These are phyloP conservation scores for Arctia plantaginis DNA, from an alignment of 2,888 invertebrate species.

Conservation along the genomic window DNA sequence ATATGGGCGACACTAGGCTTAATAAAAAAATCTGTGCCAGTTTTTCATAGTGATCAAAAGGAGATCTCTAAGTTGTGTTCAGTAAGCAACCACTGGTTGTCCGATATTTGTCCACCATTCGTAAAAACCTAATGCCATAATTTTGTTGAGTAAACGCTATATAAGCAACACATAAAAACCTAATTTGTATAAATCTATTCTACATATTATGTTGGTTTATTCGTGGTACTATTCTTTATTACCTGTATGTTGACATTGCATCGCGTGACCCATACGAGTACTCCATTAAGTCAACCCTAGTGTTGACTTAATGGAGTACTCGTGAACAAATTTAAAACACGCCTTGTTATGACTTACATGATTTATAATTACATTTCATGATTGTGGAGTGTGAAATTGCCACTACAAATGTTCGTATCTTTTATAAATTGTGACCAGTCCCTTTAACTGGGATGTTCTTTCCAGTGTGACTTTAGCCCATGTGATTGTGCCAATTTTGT, in stretches of 20 bases:
- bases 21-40: not conserved
- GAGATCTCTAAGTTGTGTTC: not conserved
- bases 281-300: no score
- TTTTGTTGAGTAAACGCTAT: not conserved
- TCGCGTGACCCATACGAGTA: slow-evolving; percentile 82
- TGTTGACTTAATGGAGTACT: slow-evolving; percentile 83
- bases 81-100: not conserved
- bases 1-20: not conserved
- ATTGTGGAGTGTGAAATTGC: slow-evolving; percentile 37
- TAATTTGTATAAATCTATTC: not conserved
- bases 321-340: slow-evolving; percentile 68
- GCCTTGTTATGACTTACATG: slow-evolving; percentile 68
- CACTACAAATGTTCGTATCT: not conserved
- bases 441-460: not conserved
- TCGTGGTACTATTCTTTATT: slow-evolving; percentile 53
- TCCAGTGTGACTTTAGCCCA: not conserved
- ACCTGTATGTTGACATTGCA: slow-evolving; percentile 61
- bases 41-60: not conserved
- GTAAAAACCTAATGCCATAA: not conserved
- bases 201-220: not conserved
- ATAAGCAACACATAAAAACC: not conserved
- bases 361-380: slow-evolving; percentile 56
- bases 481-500: no score
- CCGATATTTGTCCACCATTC: not conserved
- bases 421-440: not conserved